Base-by-base conservation (phyloP, 2,113 vertebrate genomes). In the Reinhardtius hippoglossoides region DNA sequence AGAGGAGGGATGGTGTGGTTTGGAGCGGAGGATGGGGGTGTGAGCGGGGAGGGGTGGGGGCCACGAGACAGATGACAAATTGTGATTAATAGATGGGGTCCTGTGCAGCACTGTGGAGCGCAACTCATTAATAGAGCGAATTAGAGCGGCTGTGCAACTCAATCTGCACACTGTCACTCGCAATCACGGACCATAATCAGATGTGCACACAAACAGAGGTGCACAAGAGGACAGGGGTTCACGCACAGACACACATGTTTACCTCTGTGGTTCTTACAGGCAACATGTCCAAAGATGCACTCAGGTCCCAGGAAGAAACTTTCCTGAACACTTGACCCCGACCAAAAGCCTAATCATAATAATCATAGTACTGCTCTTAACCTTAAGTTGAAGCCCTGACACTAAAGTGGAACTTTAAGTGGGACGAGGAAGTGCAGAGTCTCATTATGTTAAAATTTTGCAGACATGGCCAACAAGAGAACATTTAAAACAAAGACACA, bases 81-180 rank as follows among this genome's bases (percentile, higher is more conserved):
- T 93, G 92, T 94, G 94, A 95, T 95, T 94, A 95, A 95, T 95
- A 94, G 94, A 93, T 94, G 92, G 93, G 92, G 92, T 94, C 94
- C 92, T 89, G 92, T 89, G 91, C 89, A 91, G 91, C 92, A 93
- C 89, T 94, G 91, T 91, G 92, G 90, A 92, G 91, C 91, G 86
- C 79, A 89, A 92, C 93, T 93, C 93, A 94, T 95, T 95, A 94
- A 95, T 95, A 93, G 93, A 95, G 91, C 93, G 92, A 95, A 94
- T 95, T 94, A 94, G 92, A 92, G 82, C 85, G 88, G 89, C 91
- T 93, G 93, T 91, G 90, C 90, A 91, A 93, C 93, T 94, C 94
- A 94, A 95, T 95, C 94, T 95, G 92, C 86, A 81, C 89, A 84
- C 91, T 94, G 94, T 93, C 94, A 95, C 92, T 92, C 66, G 90